Conservation (phyloP, 2,888 invertebrate species). For the Danaus chrysippus region DNA sequence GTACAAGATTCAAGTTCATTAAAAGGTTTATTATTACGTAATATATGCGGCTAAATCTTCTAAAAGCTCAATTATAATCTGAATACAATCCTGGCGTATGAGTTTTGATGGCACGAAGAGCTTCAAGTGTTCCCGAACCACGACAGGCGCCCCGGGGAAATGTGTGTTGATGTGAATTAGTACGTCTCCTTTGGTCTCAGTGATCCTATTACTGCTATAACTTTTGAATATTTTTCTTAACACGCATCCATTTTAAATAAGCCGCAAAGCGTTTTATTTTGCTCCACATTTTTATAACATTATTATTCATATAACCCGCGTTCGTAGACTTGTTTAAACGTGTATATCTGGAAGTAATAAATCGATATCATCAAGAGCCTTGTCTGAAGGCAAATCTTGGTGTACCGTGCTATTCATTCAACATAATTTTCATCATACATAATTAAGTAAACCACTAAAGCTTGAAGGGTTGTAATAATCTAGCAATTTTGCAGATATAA, state of each 20-base stretch:
- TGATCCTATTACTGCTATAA: conserved; percentile 37
- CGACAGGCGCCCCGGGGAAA: conserved; percentile 33
- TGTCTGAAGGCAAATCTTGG: conserved; percentile 12
- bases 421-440: conserved; percentile 49
- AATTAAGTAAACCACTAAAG: conserved; percentile 56
- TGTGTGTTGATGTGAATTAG: conserved; percentile 37
- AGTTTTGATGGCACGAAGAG: neutral
- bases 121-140: conserved; percentile 2
- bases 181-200: conserved; percentile 35
- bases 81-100: neutral
- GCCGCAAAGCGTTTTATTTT: no score
- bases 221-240: no score
- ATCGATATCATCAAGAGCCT: conserved; percentile 15
- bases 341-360: neutral
- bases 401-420: conserved; percentile 24
- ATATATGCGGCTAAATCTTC: neutral
- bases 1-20: no score
- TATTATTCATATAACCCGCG: no score
- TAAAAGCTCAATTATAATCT: neutral
- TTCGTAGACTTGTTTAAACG: no score
- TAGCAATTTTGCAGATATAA: conserved; percentile 42
- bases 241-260: no score
- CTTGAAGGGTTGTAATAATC: conserved; percentile 30
- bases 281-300: no score
- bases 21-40: no score